Conservation (phyloP, 2,113 vertebrate genomes). For the Silurus meridionalis region DNA sequence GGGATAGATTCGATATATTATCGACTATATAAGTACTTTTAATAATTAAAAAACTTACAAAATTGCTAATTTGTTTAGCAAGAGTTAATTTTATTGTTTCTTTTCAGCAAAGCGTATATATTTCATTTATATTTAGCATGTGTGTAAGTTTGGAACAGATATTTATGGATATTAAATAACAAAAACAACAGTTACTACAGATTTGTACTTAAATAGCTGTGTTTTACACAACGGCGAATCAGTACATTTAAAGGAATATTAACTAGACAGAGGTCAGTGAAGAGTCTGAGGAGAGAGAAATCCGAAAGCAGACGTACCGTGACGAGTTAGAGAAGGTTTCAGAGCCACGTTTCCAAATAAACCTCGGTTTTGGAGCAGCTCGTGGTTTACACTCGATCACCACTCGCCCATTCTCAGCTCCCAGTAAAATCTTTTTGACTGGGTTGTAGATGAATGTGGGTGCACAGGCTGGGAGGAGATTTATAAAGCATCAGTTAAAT, state of each 20-base stretch:
- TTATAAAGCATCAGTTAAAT: neutral
- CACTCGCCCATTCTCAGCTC: conserved; percentile 86
- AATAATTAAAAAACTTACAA: too few relatives aligned
- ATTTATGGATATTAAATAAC: neutral
- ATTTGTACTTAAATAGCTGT: neutral
- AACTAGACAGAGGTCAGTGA: neutral
- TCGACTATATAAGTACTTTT: too few relatives aligned
- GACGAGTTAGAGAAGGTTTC: conserved; percentile 87
- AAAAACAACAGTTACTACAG: neutral
- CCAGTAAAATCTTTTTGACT: conserved; percentile 88
- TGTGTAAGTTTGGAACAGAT: too few relatives aligned
- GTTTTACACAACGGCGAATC: neutral
- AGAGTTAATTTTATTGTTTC: too few relatives aligned
- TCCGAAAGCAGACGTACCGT: conserved; percentile 71
- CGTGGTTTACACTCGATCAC: conserved; percentile 94
- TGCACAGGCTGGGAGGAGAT: conserved; percentile 77
- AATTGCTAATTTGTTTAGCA: too few relatives aligned
- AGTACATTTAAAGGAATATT: neutral
- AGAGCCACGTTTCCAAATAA: conserved; percentile 91
- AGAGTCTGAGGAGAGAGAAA: too few relatives aligned
- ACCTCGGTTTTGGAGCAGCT: conserved; percentile 90
- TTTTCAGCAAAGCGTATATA: too few relatives aligned
- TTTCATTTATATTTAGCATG: too few relatives aligned
- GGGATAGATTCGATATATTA: too few relatives aligned
- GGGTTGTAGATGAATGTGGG: conserved; percentile 94